Base-by-base conservation (phyloP, 2,888 invertebrate genomes). In the Corbicula japonica region DNA sequence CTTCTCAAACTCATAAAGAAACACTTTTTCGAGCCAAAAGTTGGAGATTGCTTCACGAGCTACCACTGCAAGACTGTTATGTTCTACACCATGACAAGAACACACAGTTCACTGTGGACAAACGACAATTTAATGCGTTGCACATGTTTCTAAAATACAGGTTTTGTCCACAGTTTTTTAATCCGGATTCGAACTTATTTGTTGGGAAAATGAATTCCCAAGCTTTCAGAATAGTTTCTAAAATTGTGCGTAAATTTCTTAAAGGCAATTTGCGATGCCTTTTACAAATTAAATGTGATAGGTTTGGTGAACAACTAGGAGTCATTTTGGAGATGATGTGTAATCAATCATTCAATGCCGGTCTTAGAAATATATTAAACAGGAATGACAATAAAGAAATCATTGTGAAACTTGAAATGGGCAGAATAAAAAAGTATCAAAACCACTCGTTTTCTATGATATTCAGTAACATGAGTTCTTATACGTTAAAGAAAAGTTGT, bases 21-120 rank as follows among this genome's bases (percentile, higher is more conserved):
- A 41, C 23, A 15, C 6, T 52, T 71, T 18, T 10, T 71, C 1
- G 26, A 38, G 26, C 61, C 61, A 8, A 21, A 28, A 6, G 32
- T 71, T 15, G 41, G 52, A 18, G 26, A 50, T 21, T 35, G n/a
- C 12, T 50, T 71, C 28, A 52, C 52, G 2, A 71, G 71, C n/a
- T 71, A 38, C 23, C 71, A 71, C n/a, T 71, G 71, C 50, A 71
- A 71, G 26, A 62, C 54, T 5, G 30, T 35, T 4, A 26, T 71
- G 8, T 52, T 71, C 18, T 26, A 50, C 15, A 30, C 44, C 1
- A 61, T 50, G 26, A 62, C 60, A 52, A 71, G 30, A 52, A 71
- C 71, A 4, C 41, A n/a, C 0, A 30, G 28, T 23, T 28, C 41
- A 1, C n/a, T 71, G 28, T 61, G 71, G 71, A 50, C 3, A 21